Evolutionary conservation across 2,888 invertebrate genomes (phyloP).

Genomic region (Octodonta nipae): DNA sequence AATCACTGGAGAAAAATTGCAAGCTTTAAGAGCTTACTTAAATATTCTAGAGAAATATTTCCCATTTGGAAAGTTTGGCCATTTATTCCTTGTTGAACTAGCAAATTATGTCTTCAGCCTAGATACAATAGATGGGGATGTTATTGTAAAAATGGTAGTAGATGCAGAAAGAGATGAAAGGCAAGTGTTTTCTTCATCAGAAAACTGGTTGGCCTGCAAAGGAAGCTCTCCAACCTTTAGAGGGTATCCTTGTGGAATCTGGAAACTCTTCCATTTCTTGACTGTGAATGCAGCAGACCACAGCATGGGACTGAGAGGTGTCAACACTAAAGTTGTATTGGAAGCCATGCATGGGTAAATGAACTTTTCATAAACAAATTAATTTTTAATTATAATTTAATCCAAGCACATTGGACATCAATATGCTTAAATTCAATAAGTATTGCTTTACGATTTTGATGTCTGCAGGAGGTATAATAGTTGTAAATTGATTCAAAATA

Average conservation of each 20-base stretch:
- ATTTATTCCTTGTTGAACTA: slow-evolving; percentile 50
- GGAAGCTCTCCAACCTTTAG: slow-evolving; percentile 63
- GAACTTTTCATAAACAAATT: too few species aligned
- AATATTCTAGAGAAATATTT: slow-evolving; percentile 60
- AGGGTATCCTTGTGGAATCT: slow-evolving; percentile 88
- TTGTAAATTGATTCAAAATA: too few species aligned
- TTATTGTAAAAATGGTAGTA: slow-evolving; percentile 44
- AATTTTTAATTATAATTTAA: too few species aligned
- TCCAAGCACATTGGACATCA: too few species aligned
- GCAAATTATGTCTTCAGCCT: slow-evolving; percentile 39
- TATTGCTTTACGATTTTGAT: too few species aligned
- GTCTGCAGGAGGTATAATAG: too few species aligned
- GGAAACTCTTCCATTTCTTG: slow-evolving; percentile 89
- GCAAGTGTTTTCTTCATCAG: slow-evolving; percentile 42
- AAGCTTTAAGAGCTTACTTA: slow-evolving; percentile 62
- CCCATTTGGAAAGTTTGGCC: slow-evolving; percentile 61
- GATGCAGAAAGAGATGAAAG: slow-evolving; percentile 38
- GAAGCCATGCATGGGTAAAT: slow-evolving; percentile 67
- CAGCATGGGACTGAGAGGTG: slow-evolving; percentile 25
- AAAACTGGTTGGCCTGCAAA: slow-evolving; percentile 63
- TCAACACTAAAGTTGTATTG: slow-evolving; percentile 56
- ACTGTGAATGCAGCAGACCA: slow-evolving; percentile 59
- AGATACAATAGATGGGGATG: slow-evolving; percentile 44
- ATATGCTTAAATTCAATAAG: too few species aligned
- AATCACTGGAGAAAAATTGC: slow-evolving; percentile 59